These are phyloP conservation scores for Petrocephalus schoutedeni DNA, from an alignment of 2,797 vertebrate genomes.

Conservation along the genomic window DNA sequence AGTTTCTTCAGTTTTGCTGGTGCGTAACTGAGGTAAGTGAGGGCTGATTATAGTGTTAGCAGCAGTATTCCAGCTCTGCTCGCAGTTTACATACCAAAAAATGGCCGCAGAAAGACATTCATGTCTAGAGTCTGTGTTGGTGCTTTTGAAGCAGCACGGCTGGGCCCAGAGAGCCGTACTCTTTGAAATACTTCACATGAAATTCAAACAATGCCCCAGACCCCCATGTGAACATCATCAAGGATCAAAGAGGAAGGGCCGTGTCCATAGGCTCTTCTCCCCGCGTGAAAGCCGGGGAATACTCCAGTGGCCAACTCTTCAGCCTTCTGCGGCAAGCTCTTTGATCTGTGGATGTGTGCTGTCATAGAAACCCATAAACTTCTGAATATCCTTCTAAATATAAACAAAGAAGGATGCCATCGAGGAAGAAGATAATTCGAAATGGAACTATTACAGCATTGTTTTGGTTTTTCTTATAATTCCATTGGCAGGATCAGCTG, in stretches of 20 bases:
- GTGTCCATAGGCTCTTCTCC: conserved; percentile 33
- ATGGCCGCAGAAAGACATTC: background rate
- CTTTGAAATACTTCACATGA: conserved; percentile 69
- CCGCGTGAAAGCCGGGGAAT: conserved; percentile 23
- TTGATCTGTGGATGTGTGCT: conserved; percentile 57
- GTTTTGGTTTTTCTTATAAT: conserved; percentile 49
- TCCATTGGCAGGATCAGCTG: conserved; percentile 61
- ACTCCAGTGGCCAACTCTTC: conserved; percentile 52
- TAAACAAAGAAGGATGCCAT: background rate
- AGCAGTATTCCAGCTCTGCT: background rate
- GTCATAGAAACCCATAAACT: conserved; percentile 45
- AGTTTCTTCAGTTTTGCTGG: background rate
- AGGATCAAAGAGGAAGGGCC: conserved; percentile 64
- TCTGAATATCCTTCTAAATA: background rate
- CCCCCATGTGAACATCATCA: conserved; percentile 63
- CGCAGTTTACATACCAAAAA: background rate
- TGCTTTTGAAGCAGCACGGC: conserved; percentile 12
- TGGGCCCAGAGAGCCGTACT: background rate
- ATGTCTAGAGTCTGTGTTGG: background rate
- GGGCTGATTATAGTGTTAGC: background rate
- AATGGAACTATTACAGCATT: background rate
- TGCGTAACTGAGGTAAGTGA: background rate
- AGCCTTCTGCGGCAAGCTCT: conserved; percentile 59
- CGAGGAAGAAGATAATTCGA: background rate
- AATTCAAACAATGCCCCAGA: conserved; percentile 61